phyloP scores from a whole-genome alignment of 2,797 vertebrate genomes.

The Siniperca undulata region DNA sequence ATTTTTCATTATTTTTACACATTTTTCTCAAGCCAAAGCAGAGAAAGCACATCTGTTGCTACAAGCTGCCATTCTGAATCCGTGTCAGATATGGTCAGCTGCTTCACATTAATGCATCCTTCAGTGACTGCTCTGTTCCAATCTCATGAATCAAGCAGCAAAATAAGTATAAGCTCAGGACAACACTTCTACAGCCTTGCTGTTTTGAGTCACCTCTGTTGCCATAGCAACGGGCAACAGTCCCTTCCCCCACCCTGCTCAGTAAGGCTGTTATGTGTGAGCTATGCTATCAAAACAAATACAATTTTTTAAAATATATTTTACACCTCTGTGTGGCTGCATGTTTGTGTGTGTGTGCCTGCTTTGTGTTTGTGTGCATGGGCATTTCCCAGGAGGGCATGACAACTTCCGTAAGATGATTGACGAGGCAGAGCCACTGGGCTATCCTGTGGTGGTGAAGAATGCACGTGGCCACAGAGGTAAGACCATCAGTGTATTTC shows the following conservation, averaged over 20 bases:
- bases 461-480: slow-evolving; percentile 94
- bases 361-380: slow-evolving; percentile 25
- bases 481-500: slow-evolving; percentile 70
- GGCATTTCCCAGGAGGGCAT: slow-evolving; percentile 88
- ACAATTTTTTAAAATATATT: slow-evolving; percentile 24
- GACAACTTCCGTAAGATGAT: slow-evolving; percentile 96
- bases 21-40: slow-evolving; percentile 35
- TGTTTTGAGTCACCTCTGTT: slow-evolving; percentile 69
- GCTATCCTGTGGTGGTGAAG: slow-evolving; percentile 95
- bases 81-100: slow-evolving; percentile 61
- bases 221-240: slow-evolving; percentile 56
- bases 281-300: slow-evolving; percentile 34
- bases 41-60: slow-evolving; percentile 63
- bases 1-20: slow-evolving; percentile 12
- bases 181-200: slow-evolving; percentile 46
- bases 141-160: slow-evolving; percentile 57
- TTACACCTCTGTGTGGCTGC: slow-evolving; percentile 25
- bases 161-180: slow-evolving; percentile 49
- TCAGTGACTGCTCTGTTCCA: slow-evolving; percentile 49
- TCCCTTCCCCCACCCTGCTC: slow-evolving; percentile 20
- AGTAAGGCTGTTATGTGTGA: slow-evolving; percentile 50
- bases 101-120: slow-evolving; percentile 61
- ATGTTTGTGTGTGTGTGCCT: slow-evolving; percentile 30
- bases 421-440: slow-evolving; percentile 92
- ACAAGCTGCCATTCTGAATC: slow-evolving; percentile 46